phyloP scores from a whole-genome alignment of 2,888 invertebrate genomes.

The Leptopilina syphax region DNA sequence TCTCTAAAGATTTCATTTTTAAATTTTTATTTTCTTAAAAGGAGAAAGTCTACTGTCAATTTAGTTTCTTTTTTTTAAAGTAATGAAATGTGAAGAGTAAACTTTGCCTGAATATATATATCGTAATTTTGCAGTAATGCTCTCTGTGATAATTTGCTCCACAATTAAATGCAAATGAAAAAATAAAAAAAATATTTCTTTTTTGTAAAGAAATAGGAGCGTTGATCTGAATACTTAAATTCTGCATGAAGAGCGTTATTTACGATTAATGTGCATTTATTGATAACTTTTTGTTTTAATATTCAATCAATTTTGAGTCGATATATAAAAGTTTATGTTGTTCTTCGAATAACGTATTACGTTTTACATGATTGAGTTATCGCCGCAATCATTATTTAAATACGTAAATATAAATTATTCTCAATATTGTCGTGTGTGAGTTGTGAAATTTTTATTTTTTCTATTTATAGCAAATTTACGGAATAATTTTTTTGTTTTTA shows the following conservation, averaged over 20 bases:
- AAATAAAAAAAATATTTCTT: not conserved
- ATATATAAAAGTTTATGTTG: not conserved
- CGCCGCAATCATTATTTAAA: not conserved
- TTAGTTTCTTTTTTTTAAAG: constrained; percentile 4
- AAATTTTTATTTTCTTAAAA: not conserved
- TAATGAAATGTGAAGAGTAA: not conserved
- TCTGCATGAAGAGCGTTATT: constrained; percentile 18
- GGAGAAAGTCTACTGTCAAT: not conserved
- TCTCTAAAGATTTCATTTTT: no score
- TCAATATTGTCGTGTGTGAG: not conserved
- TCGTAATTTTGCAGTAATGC: constrained; percentile 34
- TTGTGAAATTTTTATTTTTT: not conserved
- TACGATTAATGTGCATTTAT: constrained; percentile 47
- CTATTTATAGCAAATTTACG: not conserved
- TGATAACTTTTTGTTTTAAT: constrained; percentile 42
- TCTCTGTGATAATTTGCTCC: constrained; percentile 29
- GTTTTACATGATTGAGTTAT: constrained; percentile 11
- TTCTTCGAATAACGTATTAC: not conserved
- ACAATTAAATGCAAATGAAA: not conserved
- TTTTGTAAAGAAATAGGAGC: not conserved
- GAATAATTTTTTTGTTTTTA: not conserved
- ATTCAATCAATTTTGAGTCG: no score
- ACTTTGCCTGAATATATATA: constrained; percentile 2
- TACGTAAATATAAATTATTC: not conserved
- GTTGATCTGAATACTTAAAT: constrained; percentile 28